Percentiles rank a stretch among this genome's conserved stretches.
These are phyloP conservation scores for Xestia xanthographa DNA, from an alignment of 2,888 invertebrate species.

Conservation along the genomic window DNA sequence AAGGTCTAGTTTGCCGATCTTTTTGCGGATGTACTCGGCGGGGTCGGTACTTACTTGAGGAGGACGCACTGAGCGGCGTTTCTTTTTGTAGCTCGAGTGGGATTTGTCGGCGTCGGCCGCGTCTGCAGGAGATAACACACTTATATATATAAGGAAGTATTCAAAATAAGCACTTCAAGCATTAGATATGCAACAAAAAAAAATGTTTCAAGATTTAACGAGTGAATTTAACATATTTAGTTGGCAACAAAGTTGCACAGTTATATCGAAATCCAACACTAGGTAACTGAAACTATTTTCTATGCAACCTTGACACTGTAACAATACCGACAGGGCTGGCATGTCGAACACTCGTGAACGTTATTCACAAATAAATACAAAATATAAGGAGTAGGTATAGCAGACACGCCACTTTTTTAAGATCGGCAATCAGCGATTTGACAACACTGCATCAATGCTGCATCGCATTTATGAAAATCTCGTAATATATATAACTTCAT, in stretches of 20 bases:
- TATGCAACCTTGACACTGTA: slow-evolving; percentile 19
- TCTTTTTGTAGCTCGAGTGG: slow-evolving; percentile 84
- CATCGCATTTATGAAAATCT: neutral
- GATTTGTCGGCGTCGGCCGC: slow-evolving; percentile 84
- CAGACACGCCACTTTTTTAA: neutral
- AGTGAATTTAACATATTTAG: neutral
- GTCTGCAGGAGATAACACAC: slow-evolving; percentile 67
- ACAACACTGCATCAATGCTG: neutral
- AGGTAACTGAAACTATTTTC: slow-evolving; percentile 7
- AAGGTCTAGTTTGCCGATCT: slow-evolving; percentile 84
- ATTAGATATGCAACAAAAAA: neutral
- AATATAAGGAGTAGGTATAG: neutral
- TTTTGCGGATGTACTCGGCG: slow-evolving; percentile 83
- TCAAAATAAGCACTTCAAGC: neutral
- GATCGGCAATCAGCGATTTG: neutral
- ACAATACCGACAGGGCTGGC: neutral
- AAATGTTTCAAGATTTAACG: neutral
- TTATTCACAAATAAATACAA: neutral
- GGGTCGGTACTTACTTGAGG: slow-evolving; percentile 87
- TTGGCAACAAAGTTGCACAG: neutral
- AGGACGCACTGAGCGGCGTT: slow-evolving; percentile 81
- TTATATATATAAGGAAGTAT: slow-evolving; percentile 13
- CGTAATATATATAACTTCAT: too few species aligned
- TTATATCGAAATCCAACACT: neutral
- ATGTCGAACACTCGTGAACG: slow-evolving; percentile 5